These are phyloP conservation scores for Drosophila niveifrons DNA, from an alignment of 2,888 invertebrate genomes.

Conservation along the genomic window DNA sequence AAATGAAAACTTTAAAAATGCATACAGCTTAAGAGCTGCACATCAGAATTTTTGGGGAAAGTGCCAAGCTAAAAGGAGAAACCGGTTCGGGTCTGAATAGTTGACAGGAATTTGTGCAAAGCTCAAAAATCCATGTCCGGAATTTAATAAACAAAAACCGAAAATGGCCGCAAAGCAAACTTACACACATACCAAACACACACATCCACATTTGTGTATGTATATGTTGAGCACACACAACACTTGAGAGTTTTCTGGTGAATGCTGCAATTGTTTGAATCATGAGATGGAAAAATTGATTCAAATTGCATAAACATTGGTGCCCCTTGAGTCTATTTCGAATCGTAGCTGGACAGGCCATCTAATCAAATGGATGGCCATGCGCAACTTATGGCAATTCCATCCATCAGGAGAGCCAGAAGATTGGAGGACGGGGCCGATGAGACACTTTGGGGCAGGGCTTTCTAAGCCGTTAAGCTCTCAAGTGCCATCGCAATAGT, in stretches of 20 bases:
- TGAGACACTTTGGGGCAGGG: constrained; percentile 1
- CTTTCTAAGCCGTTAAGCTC: constrained; percentile 76
- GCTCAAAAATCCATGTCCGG: constrained; percentile 30
- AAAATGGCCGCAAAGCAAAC: constrained; percentile 47
- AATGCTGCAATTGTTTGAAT: constrained; percentile 50
- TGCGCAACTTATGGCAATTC: constrained; percentile 48
- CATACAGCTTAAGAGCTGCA: constrained; percentile 37
- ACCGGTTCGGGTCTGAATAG: not conserved
- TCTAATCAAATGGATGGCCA: constrained; percentile 67
- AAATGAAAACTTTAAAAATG: constrained; percentile 57
- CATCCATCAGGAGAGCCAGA: constrained; percentile 3
- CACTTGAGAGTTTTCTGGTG: constrained; percentile 25
- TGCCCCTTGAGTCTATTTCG: constrained; percentile 48
- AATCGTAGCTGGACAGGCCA: constrained; percentile 28
- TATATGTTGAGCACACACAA: constrained; percentile 3
- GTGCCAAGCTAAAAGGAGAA: not conserved
- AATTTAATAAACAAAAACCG: constrained; percentile 70
- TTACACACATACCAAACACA: constrained; percentile 6
- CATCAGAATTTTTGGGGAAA: constrained; percentile 14
- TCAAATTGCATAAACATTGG: constrained; percentile 73
- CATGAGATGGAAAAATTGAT: constrained; percentile 65
- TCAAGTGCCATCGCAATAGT: constrained; percentile 52
- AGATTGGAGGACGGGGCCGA: not conserved
- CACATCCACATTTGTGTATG: constrained; percentile 1
- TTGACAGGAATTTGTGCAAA: constrained; percentile 36